Evolutionary conservation across 2,888 invertebrate genomes (phyloP).

Genomic region (Glyphotaelius pellucidus): DNA sequence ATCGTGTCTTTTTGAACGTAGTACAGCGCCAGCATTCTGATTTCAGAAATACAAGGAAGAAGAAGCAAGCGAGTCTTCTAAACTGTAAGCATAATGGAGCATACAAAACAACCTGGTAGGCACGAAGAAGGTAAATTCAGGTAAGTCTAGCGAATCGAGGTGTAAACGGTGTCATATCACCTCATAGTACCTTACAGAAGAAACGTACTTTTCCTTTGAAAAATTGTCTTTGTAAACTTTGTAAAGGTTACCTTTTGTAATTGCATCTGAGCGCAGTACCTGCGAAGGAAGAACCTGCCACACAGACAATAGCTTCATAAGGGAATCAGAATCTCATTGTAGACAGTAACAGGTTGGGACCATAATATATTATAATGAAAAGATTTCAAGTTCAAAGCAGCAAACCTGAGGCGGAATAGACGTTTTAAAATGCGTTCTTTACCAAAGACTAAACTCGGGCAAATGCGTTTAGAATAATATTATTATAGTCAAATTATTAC

Average conservation of each 20-base stretch:
- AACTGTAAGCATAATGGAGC: not conserved
- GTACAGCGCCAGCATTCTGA: not conserved
- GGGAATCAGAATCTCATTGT: not conserved
- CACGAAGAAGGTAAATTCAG: not conserved
- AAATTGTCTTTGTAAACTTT: not conserved
- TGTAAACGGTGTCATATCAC: not conserved
- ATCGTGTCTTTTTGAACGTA: not conserved
- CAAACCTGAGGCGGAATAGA: not conserved
- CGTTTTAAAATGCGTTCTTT: not conserved
- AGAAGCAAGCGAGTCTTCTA: not conserved
- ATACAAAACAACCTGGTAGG: not conserved
- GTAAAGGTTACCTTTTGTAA: not conserved
- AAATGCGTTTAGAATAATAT: not conserved
- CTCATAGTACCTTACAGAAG: not conserved
- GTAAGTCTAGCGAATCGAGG: conserved; percentile 27
- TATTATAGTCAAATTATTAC: not conserved
- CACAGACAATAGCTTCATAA: not conserved
- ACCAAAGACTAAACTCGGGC: not conserved
- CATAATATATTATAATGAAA: not conserved
- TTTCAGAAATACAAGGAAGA: not conserved
- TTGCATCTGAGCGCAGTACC: not conserved
- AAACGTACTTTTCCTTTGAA: conserved; percentile 14
- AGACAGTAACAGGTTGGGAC: not conserved
- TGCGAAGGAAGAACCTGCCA: not conserved
- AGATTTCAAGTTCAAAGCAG: not conserved